Conservation (phyloP, 2,888 invertebrate species). For the Bruchidius siliquastri region DNA sequence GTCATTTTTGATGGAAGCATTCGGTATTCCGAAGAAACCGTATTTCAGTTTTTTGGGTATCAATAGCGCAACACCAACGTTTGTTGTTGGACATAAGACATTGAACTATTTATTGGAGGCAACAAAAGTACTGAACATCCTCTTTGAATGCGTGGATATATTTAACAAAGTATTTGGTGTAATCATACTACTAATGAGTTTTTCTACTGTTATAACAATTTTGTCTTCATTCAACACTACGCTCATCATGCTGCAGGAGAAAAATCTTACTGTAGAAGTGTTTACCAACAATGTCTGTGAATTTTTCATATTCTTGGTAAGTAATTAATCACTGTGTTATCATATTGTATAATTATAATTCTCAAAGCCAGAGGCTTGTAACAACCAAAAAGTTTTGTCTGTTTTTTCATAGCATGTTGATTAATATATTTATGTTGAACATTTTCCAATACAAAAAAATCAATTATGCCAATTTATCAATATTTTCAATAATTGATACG, state of each 20-base stretch:
- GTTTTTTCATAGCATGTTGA: too few species aligned
- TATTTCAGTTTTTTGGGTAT: constrained; percentile 4
- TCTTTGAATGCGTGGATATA: constrained; percentile 18
- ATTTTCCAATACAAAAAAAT: too few species aligned
- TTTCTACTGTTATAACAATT: constrained; percentile 14
- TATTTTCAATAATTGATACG: too few species aligned
- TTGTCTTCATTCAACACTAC: constrained; percentile 14
- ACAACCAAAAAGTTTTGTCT: too few species aligned
- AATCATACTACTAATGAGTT: constrained; percentile 15
- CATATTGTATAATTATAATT: not conserved
- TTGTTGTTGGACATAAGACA: constrained; percentile 10
- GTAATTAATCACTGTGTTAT: constrained; percentile 6
- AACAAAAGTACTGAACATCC: constrained; percentile 15
- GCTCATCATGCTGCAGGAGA: constrained; percentile 12
- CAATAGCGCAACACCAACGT: constrained; percentile 1
- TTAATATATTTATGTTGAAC: too few species aligned
- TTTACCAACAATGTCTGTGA: constrained; percentile 9
- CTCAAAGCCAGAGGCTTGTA: not conserved
- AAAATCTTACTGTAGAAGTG: constrained; percentile 13
- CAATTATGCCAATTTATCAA: too few species aligned
- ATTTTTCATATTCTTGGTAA: constrained; percentile 15
- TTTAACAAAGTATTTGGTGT: constrained; percentile 17
- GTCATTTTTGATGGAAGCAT: constrained; percentile 3
- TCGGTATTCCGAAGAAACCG: not conserved
- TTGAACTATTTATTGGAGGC: constrained; percentile 13